Evolutionary conservation across 2,113 vertebrate species (phyloP), one percentile per base, ranked within the genome.

Genomic region (Fukomys damarensis): DNA sequence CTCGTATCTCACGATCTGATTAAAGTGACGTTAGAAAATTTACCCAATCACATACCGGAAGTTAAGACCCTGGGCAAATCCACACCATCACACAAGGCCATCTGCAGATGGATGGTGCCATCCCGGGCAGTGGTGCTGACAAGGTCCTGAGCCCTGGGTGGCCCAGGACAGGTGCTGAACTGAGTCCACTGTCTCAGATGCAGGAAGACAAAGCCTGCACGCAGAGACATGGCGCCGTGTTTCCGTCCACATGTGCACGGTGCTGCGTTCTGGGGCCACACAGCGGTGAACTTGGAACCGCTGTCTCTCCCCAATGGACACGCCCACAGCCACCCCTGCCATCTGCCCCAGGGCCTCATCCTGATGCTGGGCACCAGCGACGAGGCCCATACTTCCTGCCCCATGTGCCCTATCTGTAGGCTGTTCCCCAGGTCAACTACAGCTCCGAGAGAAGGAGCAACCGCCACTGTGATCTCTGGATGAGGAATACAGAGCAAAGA

Each of bases 381-480:
- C 38, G 3, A 32, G 5, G 5, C 2, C 43, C 28, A 22, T 16
- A 2, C 11, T 6, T 26, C 43, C 43, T 8, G 38, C 66, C 28
- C 72, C 41, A 3, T 17, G 65, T 68, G 24, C 41, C 70, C 4
- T 1, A 8, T 38, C 22, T 10, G 38, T 9, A 22, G 43, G 14
- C 74, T 0, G 11, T 14, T 5, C 26, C 43, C 3, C 32, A 81
- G 13, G 32, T 10, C 3, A 0, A 5, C 5, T 0, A 0, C 0
- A 5, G 66, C n/a, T 3, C 1, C 6, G 10, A 24, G 11, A 13
- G 28, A 28, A 9, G 19, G 0, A 0, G 5, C 2, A 5, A 6
- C 28, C 2, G 0, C 0, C 0, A 0, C 10, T 0, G 0, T 3
- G 41, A 12, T 1, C 16, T 59, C 41, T 3, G 19, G 16, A 2